Evolutionary conservation across 1,140 invertebrate genomes (phyloP).

Genomic region (Trypoxylus dichotomus): DNA sequence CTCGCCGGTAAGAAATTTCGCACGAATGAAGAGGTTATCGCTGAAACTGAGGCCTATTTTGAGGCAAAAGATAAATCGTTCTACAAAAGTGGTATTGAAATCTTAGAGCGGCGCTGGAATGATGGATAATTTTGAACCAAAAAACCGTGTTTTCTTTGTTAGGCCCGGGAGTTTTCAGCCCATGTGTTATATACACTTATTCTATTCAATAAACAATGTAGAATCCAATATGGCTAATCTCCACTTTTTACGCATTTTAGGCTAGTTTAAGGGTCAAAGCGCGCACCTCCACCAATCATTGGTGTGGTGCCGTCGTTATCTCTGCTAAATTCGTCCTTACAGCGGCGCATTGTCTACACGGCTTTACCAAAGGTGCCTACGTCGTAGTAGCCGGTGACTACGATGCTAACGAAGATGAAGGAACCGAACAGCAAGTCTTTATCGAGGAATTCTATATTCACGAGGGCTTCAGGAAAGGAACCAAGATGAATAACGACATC

Average conservation of each 20-base stretch:
- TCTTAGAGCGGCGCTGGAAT: too few relatives aligned
- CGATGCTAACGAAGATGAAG: slow-evolving; percentile 67
- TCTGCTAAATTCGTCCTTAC: slow-evolving; percentile 70
- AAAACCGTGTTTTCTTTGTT: too few relatives aligned
- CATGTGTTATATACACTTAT: too few relatives aligned
- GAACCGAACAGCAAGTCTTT: slow-evolving; percentile 66
- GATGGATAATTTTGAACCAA: too few relatives aligned
- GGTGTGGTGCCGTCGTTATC: slow-evolving; percentile 78
- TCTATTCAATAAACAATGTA: neutral
- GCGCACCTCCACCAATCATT: slow-evolving; percentile 63
- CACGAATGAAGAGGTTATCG: too few relatives aligned
- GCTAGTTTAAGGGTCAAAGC: slow-evolving; percentile 69
- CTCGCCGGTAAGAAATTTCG: too few relatives aligned
- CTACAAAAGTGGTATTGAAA: too few relatives aligned
- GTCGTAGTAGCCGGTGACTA: slow-evolving; percentile 73
- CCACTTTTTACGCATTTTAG: slow-evolving; percentile 47
- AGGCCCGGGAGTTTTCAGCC: too few relatives aligned
- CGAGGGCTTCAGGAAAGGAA: slow-evolving; percentile 65
- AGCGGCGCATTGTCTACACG: slow-evolving; percentile 77
- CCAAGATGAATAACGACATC: slow-evolving; percentile 74
- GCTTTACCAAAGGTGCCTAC: slow-evolving; percentile 68
- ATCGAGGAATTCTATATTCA: slow-evolving; percentile 72
- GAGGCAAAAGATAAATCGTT: too few relatives aligned
- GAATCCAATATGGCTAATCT: neutral
- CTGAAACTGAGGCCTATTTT: too few relatives aligned